These are phyloP conservation scores for Eretmochelys imbricata DNA, from an alignment of 2,113 vertebrate species.

Conservation along the genomic window DNA sequence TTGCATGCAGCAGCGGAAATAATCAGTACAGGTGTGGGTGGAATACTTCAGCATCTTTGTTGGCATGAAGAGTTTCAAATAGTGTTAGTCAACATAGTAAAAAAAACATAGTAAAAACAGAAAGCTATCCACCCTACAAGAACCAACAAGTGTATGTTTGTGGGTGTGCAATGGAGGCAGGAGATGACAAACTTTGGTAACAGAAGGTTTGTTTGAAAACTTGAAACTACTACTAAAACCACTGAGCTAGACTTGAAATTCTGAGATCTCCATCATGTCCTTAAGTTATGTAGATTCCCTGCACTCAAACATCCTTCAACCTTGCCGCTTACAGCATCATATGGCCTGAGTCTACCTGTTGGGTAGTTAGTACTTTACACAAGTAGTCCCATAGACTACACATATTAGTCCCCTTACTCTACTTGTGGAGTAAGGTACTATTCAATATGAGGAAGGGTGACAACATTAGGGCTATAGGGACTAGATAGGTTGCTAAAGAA, in stretches of 20 bases:
- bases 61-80: constrained; percentile 45
- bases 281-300: neutral
- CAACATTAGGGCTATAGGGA: neutral
- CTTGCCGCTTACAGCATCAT: neutral
- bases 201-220: neutral
- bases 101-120: too few relatives aligned
- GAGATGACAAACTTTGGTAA: neutral
- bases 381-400: neutral
- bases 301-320: neutral
- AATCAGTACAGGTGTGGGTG: constrained; percentile 6
- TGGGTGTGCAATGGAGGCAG: constrained; percentile 22
- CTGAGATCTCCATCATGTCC: neutral
- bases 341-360: neutral
- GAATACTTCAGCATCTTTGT: constrained; percentile 63
- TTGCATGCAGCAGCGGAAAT: constrained; percentile 11
- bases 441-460: neutral
- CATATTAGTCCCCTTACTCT: neutral
- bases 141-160: neutral
- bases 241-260: neutral
- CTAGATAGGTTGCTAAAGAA: neutral
- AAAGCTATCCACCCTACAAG: neutral
- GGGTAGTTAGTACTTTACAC: neutral
- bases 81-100: constrained; percentile 41
- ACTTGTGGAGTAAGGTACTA: neutral
- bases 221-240: neutral